Conservation (phyloP, 2,797 vertebrate genomes). For the Siniperca scherzeri region DNA sequence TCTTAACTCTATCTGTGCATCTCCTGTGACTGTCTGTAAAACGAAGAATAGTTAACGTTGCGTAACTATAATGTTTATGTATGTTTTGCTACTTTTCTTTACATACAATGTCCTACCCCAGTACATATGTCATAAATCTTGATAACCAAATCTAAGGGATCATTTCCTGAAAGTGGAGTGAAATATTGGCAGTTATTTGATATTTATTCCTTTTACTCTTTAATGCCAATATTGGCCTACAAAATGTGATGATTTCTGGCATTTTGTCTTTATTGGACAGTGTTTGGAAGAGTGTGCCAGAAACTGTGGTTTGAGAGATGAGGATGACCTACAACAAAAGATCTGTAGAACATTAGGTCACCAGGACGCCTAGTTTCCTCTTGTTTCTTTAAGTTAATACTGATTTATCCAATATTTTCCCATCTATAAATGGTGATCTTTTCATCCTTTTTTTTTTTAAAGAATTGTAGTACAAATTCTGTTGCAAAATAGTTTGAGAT, state of each 20-base stretch:
- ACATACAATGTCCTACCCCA: no score
- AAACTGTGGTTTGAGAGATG: background rate
- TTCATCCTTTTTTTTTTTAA: background rate
- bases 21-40: background rate
- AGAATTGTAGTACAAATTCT: no score
- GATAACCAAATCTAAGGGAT: no score
- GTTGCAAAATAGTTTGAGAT: no score
- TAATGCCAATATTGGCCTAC: no score
- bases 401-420: background rate
- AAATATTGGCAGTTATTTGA: background rate
- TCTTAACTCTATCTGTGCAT: background rate
- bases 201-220: background rate
- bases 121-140: no score
- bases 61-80: no score
- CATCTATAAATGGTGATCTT: background rate
- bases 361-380: background rate
- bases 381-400: accelerated
- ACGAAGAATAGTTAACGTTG: background rate
- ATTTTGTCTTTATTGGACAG: background rate
- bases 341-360: background rate
- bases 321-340: background rate
- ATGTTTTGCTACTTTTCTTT: no score
- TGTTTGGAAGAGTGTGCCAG: background rate
- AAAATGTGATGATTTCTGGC: no score
- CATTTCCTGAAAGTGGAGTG: background rate